Evolutionary conservation across 1,140 invertebrate genomes (phyloP), one percentile per base, ranked within the genome.

Genomic region (Drosophila cardini): DNA sequence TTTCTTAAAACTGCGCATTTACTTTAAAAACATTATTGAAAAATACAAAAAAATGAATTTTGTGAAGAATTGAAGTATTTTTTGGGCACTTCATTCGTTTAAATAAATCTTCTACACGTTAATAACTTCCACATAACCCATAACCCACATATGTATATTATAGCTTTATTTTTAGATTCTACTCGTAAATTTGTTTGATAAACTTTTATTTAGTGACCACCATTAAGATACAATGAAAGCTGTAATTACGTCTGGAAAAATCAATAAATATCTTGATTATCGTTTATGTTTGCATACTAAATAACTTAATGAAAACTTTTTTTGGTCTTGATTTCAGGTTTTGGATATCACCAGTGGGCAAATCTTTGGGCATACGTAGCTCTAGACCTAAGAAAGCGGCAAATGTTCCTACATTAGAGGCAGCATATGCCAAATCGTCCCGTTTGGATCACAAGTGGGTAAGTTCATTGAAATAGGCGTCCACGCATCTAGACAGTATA

Each of bases 361-460:
- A 94, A 79, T 95, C 94, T 53, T 90, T 97, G 91, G 96, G 96
- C 45, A 96, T 97, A 91, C 96, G 95, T 93, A 95, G 95, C 85
- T 94, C 94, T 53, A 95, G 95, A 94, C 92, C 94, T 87, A 97
- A 97, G 93, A 95, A 94, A 92, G 95, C 96, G 46, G 92, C 93
- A 42, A 92, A 93, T 72, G 96, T 96, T 94, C 93, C 94, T 61
- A 92, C 95, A 52, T 92, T 97, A 84, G 96, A 97, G 91, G 94
- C 94, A 76, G 96, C 95, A 5, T 97, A 96, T 92, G 91, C 92
- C 53, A 92, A 92, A 60, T 94, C 93, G 63, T 93, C 94, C 73
- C 95, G 95, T 91, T 94, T 96, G 90, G 96, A 95, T 91, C 94
- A 96, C 90, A 96, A 96, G 91, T 94, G 96, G 93, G 95, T 96